Base-by-base conservation (phyloP, 2,888 invertebrate genomes). In the Buathra laborator region DNA sequence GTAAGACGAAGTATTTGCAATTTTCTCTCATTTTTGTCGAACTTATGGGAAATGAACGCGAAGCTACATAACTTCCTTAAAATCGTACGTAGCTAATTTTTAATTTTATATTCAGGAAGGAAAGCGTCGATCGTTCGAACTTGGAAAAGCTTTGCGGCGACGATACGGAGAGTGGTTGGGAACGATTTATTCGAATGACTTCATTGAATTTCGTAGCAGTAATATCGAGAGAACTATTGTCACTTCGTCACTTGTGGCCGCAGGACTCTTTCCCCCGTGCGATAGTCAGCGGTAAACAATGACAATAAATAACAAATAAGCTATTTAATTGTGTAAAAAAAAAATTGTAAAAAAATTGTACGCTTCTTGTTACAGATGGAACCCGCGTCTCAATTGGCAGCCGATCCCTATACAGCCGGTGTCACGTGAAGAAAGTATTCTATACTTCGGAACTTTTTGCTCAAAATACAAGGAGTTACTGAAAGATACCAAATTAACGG, bases 341-440 rank as follows among this genome's bases (percentile, higher is more conserved):
- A 37, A 37, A 37, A 37, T 37, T 5, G 37, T 7, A 9, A 37
- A 37, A 5, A 37, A 37, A 9, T 37, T 37, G 37, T 37, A 7
- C 37, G 37, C 6, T 7, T 3, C 0, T 29, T 29, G 29, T 51
- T 64, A 0, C 72, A 86, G 85, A 16, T 86, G 84, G 86, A 75
- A 82, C 46, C 16, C 29, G 12, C 10, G 19, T 5, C 32, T 86
- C 37, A 76, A 81, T 29, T 85, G 85, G 86, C 86, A 86, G 24
- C 86, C 86, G 1, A 76, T 86, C 16, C 62, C 82, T 9, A 62
- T 83, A 44, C 16, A 24, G 48, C 66, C 37, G 7, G 1, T 48
- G 24, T 16, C 24, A n/a, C n/a, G 3, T 51, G 62, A 62, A 14
- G 48, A 84, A 12, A 84, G 74, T 48, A 37, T 74, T 53, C 43